phyloP scores from a whole-genome alignment of 1,140 invertebrate species.

The Ruditapes philippinarum region DNA sequence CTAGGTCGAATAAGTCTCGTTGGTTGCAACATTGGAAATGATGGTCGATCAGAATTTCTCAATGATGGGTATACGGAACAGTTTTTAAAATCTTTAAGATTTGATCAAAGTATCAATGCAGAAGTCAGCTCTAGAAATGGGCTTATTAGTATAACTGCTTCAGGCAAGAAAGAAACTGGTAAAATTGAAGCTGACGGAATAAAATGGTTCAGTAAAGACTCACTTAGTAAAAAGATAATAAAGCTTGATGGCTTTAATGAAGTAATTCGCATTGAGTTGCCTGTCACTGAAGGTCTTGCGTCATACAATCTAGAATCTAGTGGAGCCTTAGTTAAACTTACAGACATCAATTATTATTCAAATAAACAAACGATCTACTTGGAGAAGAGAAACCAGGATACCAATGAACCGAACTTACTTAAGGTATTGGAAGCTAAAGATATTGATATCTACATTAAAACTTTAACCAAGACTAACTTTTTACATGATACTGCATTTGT shows the following conservation, averaged over 20 bases:
- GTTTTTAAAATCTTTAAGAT: not conserved
- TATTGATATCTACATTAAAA: not conserved
- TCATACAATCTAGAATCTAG: not conserved
- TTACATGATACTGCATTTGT: not conserved
- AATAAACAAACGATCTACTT: not conserved
- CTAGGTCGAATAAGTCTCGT: not conserved
- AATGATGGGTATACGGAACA: not conserved
- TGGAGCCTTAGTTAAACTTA: not conserved
- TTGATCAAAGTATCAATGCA: not conserved
- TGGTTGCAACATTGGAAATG: not conserved
- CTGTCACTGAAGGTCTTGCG: not conserved
- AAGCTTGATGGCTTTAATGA: not conserved
- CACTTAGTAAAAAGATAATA: not conserved
- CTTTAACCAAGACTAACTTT: not conserved
- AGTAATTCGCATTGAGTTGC: not conserved
- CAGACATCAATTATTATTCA: not conserved
- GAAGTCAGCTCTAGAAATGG: not conserved
- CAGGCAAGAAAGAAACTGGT: not conserved
- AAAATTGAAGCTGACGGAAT: not conserved
- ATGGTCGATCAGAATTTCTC: not conserved
- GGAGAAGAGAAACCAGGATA: not conserved
- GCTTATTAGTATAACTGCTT: not conserved
- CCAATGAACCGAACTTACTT: not conserved
- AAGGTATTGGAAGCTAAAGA: not conserved
- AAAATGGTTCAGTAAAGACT: not conserved